Evolutionary conservation across 2,797 vertebrate species (phyloP), one percentile per base, ranked within the genome.

Genomic region (Danio aesculapii): DNA sequence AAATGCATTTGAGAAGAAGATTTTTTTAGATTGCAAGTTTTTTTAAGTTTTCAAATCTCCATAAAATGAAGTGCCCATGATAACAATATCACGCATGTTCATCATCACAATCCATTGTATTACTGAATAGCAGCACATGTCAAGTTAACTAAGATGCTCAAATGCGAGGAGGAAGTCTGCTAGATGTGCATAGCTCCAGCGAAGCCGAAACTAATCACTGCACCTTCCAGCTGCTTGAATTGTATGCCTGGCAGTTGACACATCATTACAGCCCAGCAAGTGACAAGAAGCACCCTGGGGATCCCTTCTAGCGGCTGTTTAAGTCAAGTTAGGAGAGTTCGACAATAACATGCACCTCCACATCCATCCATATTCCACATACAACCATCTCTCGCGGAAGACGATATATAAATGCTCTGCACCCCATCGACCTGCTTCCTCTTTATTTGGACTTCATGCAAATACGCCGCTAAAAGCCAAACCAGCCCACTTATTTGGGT

Each of bases 221-320:
- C 70, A 49, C 67, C 77, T 71, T 44, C 57, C 77, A 79, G 67
- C 67, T 62, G 67, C 55, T 68, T 61, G 30, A 79, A 70, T 71
- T 71, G 30, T 71, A 30, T 62, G 77, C 57, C 77, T 79, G 77
- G 53, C 67, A 79, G 67, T 79, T 71, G 77, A 71, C 77, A 79
- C 67, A 71, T 79, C 77, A 71, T 79, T 79, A 79, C 57, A 70
- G 77, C 77, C 43, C 67, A 71, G 77, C n/a, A 79, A 70, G 77
- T 79, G 77, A 79, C 77, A 79, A 53, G 67, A 50, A 53, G 57
- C 77, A 62, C 77, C 47, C 67, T 44, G 47, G 46, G 67, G 67
- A 79, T 53, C 59, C n/a, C 77, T 79, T 79, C 47, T 62, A 71
- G 77, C 39, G 39, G 46, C 77, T 71, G 67, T 61, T 79, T 43